These are phyloP conservation scores for Melanostigma gelatinosum DNA, from an alignment of 2,113 vertebrate genomes.

Conservation along the genomic window DNA sequence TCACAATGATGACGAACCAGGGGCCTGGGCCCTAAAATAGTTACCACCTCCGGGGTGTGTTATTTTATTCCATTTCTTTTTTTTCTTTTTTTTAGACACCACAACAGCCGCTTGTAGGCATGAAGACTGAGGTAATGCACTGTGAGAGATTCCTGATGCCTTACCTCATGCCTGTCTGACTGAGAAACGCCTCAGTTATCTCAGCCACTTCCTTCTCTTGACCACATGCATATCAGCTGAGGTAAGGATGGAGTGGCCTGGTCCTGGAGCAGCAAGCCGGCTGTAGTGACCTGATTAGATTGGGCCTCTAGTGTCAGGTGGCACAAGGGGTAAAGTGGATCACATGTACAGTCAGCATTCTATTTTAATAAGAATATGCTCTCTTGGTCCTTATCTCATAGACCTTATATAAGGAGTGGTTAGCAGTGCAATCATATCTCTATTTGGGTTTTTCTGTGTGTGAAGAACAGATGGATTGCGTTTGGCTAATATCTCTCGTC, in stretches of 20 bases:
- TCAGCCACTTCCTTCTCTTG: conserved; percentile 80
- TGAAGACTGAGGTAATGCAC: conserved; percentile 75
- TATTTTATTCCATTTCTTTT: background rate
- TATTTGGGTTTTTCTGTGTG: background rate
- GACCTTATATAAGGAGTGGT: conserved; percentile 22
- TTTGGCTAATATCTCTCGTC: background rate
- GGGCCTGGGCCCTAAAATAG: conserved; percentile 72
- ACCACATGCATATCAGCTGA: conserved; percentile 80
- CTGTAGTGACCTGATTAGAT: conserved; percentile 74
- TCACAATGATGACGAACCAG: conserved; percentile 28
- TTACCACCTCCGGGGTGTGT: conserved; percentile 51
- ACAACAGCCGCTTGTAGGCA: conserved; percentile 41
- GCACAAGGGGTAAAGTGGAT: conserved; percentile 42
- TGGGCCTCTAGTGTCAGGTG: conserved; percentile 61
- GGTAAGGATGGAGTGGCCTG: conserved; percentile 64
- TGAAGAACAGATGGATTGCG: conserved; percentile 7
- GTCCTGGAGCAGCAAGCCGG: conserved; percentile 36
- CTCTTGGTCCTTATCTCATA: conserved; percentile 39
- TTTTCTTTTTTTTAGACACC: conserved; percentile 8
- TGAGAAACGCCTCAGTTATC: conserved; percentile 74
- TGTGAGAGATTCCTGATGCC: conserved; percentile 72
- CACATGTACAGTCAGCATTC: conserved; percentile 48
- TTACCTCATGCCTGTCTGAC: conserved; percentile 75
- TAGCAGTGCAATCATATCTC: background rate
- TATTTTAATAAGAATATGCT: conserved; percentile 66